A percentile compares a stretch with the other conserved stretches of the same genome.
Evolutionary conservation across 2,113 vertebrate species (phyloP).

Genomic region (Pontoporia blainvillei): DNA sequence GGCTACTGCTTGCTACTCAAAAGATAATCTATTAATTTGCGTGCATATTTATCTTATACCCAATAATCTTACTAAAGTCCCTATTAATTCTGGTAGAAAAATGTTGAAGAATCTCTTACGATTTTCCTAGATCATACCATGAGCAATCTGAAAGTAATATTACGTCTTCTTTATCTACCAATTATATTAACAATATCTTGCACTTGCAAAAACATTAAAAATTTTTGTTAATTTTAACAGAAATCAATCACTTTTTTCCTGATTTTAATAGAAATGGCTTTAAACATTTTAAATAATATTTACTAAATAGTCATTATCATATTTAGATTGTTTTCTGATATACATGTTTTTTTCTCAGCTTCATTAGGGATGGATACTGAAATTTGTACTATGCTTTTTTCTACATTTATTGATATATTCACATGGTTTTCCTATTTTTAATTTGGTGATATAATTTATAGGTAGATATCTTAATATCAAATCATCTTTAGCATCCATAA

Average conservation of each 20-base stretch:
- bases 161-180: not conserved
- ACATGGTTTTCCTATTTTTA: not conserved
- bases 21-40: not conserved
- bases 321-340: not conserved
- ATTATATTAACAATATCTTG: not conserved
- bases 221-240: not conserved
- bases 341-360: not conserved
- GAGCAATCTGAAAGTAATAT: not conserved
- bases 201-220: not conserved
- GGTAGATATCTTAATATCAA: not conserved
- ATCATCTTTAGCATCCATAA: not conserved
- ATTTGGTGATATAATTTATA: not conserved
- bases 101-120: not conserved
- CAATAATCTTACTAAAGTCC: not conserved
- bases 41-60: not conserved
- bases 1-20: not conserved
- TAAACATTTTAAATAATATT: not conserved
- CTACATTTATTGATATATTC: not conserved
- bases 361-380: not conserved
- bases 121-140: not conserved
- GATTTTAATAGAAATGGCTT: not conserved
- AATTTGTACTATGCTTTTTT: not conserved
- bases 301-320: not conserved
- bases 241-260: not conserved
- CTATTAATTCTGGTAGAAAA: not conserved